Conservation (phyloP, 2,113 vertebrate genomes). For the Oplegnathus fasciatus region DNA sequence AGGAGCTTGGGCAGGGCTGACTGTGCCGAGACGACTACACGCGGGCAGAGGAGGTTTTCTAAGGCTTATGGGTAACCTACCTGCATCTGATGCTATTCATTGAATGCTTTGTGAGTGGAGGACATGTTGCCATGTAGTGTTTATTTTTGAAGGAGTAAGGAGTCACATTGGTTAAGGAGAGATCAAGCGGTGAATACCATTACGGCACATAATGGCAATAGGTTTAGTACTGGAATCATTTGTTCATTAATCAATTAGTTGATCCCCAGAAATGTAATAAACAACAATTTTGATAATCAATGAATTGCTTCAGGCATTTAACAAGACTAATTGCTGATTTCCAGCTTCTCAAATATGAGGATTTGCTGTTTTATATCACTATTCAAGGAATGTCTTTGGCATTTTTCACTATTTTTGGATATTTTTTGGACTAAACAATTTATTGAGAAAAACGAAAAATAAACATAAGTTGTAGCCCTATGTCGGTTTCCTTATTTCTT, state of each 20-base stretch:
- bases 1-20: slow-evolving; percentile 80
- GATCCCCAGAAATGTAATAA: not conserved
- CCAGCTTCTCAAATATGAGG: not conserved
- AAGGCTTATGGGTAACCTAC: slow-evolving; percentile 5
- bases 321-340: not conserved
- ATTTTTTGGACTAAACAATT: not conserved
- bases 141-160: not conserved
- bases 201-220: not conserved
- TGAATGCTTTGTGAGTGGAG: not conserved
- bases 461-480: not conserved
- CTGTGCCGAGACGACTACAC: not conserved
- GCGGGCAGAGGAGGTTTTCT: slow-evolving; percentile 44
- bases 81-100: slow-evolving; percentile 2
- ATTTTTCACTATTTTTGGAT: not conserved
- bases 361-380: not conserved
- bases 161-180: not conserved
- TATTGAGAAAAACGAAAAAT: not conserved
- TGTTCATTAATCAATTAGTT: not conserved
- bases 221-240: not conserved
- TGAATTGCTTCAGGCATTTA: not conserved
- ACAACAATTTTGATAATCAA: not conserved
- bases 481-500: not conserved
- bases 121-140: not conserved
- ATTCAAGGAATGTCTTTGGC: not conserved
- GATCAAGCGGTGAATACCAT: not conserved